Conservation (phyloP, 2,888 invertebrate species). For the Danaus chrysippus region DNA sequence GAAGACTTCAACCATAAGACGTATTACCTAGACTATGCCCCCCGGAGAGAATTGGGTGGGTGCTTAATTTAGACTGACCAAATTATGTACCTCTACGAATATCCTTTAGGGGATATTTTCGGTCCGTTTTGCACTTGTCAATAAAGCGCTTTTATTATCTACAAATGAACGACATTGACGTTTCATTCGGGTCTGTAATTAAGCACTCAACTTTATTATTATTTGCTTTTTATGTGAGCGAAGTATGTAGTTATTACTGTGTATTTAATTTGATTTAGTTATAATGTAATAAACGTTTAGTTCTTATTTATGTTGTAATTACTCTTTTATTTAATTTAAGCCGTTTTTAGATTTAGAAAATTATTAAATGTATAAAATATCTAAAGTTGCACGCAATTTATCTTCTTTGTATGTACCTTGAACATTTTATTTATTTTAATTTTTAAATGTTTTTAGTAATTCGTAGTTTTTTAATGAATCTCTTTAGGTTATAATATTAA, state of each 20-base stretch:
- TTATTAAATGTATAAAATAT: not conserved
- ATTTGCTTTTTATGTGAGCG: conserved; percentile 34
- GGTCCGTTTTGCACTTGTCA: conserved; percentile 15
- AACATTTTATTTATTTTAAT: conserved; percentile 7
- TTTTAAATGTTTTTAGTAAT: not conserved
- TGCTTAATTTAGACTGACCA: conserved; percentile 74
- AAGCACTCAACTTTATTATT: conserved; percentile 63
- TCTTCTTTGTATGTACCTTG: conserved; percentile 13
- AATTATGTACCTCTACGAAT: conserved; percentile 42
- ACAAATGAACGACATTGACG: conserved; percentile 49
- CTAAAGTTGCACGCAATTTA: conserved; percentile 29
- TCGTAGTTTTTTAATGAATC: not conserved
- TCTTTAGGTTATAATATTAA: not conserved
- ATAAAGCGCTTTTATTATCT: conserved; percentile 33
- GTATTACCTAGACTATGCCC: conserved; percentile 76
- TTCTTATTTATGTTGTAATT: conserved; percentile 18
- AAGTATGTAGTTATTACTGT: conserved; percentile 23
- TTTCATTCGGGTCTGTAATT: conserved; percentile 70
- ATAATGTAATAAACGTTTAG: conserved; percentile 11
- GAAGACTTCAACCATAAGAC: conserved; percentile 73
- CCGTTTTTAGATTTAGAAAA: conserved; percentile 11
- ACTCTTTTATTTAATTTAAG: conserved; percentile 14
- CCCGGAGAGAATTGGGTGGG: conserved; percentile 76
- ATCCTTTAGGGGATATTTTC: conserved; percentile 21
- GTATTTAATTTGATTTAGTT: conserved; percentile 13